Base-by-base conservation (phyloP, 2,797 vertebrate genomes). In the Taenioides sp. region DNA sequence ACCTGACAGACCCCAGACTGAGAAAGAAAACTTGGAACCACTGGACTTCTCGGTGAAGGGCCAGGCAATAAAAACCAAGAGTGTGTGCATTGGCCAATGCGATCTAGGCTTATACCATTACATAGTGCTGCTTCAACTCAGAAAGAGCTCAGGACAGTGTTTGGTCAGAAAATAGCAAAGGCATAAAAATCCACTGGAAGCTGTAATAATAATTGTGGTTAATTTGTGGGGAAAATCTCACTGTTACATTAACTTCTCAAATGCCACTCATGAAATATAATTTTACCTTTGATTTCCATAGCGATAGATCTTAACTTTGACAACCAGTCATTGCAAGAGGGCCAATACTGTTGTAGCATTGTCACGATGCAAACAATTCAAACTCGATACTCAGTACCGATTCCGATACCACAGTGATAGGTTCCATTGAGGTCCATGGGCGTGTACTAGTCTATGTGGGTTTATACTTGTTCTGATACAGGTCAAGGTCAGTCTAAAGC, bases 111-210 rank as follows among this genome's bases (percentile, higher is more conserved):
- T 72, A 49, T 72, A 72, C 67, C 81, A 75, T 78, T 84, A 72
- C 70, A 64, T 43, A 72, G 65, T 57, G 80, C 67, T 70, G 81
- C 84, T 84, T 86, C 79, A 79, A 55, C 81, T 82, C 80, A 84
- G 82, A 78, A 84, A 85, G 71, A 69, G 27, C 27, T 67, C 75
- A 71, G 76, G 55, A 54, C 52, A 28, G 43, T 90, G 80, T 91
- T 88, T 88, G 82, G 79, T 86, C 69, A 81, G 79, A 90, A 87
- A 89, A 89, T 74, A 90, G 47, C 77, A 81, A 87, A 81, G 70
- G 69, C 79, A 86, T 90, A 84, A 88, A 63, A 92, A 86, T 71
- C 72, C 69, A 63, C 62, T 84, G 82, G 83, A 87, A 71, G 75
- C 78, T 77, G 85, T 84, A 90, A 80, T 80, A 83, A 84, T 80